Evolutionary conservation across 2,113 vertebrate species (phyloP).

Genomic region (Cathartes aura): DNA sequence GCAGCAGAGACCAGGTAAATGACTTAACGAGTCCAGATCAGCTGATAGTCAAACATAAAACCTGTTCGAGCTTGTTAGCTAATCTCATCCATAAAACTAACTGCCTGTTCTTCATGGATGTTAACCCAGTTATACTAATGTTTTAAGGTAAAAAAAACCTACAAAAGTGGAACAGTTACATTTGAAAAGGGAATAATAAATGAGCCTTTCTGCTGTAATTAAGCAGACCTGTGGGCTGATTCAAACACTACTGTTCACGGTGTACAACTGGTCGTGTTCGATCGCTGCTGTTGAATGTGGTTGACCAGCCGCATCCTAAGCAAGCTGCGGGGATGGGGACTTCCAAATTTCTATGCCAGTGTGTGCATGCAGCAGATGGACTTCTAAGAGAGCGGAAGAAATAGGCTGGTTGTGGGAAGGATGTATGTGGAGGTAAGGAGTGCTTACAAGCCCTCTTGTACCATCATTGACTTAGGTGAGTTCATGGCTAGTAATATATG

Average conservation of each 20-base stretch:
- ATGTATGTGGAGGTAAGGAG: not conserved
- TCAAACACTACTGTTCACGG: rapidly evolving
- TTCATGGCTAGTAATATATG: not conserved
- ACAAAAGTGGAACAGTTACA: not conserved
- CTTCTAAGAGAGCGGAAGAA: not conserved
- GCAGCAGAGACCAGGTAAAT: not conserved
- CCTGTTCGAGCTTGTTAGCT: not conserved
- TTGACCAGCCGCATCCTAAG: not conserved
- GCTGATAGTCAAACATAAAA: slow-evolving; percentile 24
- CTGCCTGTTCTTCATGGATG: slow-evolving; percentile 23
- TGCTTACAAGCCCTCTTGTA: not conserved
- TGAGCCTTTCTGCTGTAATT: not conserved
- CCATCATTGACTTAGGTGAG: not conserved
- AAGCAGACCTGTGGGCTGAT: not conserved
- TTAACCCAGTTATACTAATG: not conserved
- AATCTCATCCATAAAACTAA: slow-evolving; percentile 7
- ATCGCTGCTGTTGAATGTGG: not conserved
- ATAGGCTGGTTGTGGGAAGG: not conserved
- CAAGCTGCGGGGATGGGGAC: not conserved
- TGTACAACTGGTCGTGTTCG: not conserved
- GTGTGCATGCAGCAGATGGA: not conserved
- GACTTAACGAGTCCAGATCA: not conserved
- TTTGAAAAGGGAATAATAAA: not conserved
- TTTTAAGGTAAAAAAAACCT: slow-evolving; percentile 1
- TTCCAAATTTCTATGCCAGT: not conserved